A percentile compares a stretch with the other conserved stretches of the same genome.
Evolutionary conservation across 2,888 invertebrate genomes (phyloP).

Genomic region (Chaetogeoica ovagalla): DNA sequence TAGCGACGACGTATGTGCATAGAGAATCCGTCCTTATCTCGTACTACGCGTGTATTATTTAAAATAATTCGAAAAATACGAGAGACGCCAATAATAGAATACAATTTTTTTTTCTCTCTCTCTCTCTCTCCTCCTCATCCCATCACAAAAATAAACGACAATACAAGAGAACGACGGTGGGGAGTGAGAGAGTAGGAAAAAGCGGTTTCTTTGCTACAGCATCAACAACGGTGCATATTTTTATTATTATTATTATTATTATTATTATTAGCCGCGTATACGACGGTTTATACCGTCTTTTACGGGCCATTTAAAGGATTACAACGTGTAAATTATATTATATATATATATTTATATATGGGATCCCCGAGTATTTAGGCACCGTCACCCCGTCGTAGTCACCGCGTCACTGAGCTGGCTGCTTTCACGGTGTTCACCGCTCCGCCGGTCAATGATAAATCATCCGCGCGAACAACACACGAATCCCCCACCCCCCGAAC

Average conservation of each 20-base stretch:
- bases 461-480: slow-evolving; percentile 38
- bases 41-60: no score
- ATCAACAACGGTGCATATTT: not conserved
- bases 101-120: no score
- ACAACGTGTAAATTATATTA: slow-evolving; percentile 34
- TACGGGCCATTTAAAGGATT: slow-evolving; percentile 50
- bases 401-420: not conserved
- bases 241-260: not conserved
- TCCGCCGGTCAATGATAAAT: slow-evolving; percentile 48
- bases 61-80: no score
- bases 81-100: no score
- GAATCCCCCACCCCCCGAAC: no score
- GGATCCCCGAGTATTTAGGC: slow-evolving; percentile 45
- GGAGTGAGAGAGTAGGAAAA: slow-evolving; percentile 9
- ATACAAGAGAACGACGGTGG: no score
- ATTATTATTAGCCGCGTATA: not conserved
- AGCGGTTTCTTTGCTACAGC: slow-evolving; percentile 42
- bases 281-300: slow-evolving; percentile 5
- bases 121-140: not conserved
- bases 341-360: no score
- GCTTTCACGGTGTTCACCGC: slow-evolving; percentile 22
- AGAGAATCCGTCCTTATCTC: no score
- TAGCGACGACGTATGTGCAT: no score
- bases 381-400: slow-evolving; percentile 38
- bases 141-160: no score